Evolutionary conservation across 2,797 vertebrate genomes (phyloP), one percentile per base, ranked within the genome.

Genomic region (Euthynnus affinis): DNA sequence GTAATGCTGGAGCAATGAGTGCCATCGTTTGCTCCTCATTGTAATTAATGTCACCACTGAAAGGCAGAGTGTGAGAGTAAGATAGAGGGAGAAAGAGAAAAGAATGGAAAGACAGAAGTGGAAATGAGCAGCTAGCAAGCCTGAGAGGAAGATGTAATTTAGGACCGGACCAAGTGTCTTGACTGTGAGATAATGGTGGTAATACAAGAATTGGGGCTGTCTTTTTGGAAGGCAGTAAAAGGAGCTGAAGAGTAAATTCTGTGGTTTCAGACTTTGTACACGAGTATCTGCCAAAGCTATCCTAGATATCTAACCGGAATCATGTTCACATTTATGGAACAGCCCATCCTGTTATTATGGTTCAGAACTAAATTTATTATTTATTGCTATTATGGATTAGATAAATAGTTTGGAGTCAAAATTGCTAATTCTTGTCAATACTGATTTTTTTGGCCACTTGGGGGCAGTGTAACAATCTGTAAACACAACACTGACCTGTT

Each of bases 11-110:
- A 80, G 82, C 86, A 82, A 78, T 74, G 86, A 91, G 77, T 76
- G 81, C 80, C 80, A 78, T 81, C 81, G 57, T 63, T 57, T 74
- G 74, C 71, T 77, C 74, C 86, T 87, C 80, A 71, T 84, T 68
- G 87, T 90, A 93, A 93, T 93, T 93, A 92, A 88, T 90, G 92
- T 88, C 80, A 80, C 42, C 63, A 20, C 59, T 14, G 71, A 78
- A 83, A 82, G 67, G 71, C 29, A 61, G 74, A 27, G 75, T 58
- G 71, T 20, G 64, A 53, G 60, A 67, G 66, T 71, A 79, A 71
- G 84, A 84, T 69, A 72, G 71, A 76, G 59, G 34, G 46, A 74
- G 69, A 71, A 55, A 67, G 48, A 53, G 56, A 81, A 58, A 77
- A 73, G 72, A 82, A 83, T 56, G 56, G n/a, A 71, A 25, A 82